Evolutionary conservation across 1,140 invertebrate species (phyloP).

Genomic region (Portunus trituberculatus): DNA sequence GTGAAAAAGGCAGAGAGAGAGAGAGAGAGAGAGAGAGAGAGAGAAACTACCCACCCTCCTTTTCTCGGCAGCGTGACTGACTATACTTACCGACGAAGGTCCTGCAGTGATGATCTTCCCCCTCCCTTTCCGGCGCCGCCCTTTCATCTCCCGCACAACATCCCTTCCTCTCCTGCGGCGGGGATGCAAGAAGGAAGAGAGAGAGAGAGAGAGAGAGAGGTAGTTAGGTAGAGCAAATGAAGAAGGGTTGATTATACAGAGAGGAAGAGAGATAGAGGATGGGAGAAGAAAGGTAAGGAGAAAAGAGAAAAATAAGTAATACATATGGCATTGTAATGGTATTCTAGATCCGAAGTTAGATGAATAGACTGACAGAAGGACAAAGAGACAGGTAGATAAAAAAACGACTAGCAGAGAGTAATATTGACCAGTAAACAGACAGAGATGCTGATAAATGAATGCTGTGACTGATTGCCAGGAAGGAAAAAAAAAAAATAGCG

Average conservation of each 20-base stretch:
- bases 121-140: neutral
- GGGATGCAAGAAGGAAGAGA: too few species aligned
- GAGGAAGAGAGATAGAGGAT: neutral
- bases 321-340: too few species aligned
- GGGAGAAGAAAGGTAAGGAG: neutral
- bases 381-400: neutral
- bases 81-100: neutral
- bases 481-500: neutral
- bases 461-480: too few species aligned
- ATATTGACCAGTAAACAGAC: too few species aligned
- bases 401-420: too few species aligned
- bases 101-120: neutral
- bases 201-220: too few species aligned
- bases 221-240: too few species aligned
- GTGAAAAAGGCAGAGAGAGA: neutral
- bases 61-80: neutral
- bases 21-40: neutral
- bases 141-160: neutral
- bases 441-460: too few species aligned
- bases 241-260: neutral
- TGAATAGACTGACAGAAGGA: neutral
- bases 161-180: neutral
- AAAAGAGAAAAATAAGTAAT: neutral
- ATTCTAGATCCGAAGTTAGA: neutral
- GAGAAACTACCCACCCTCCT: neutral